These are phyloP conservation scores for Daktulosphaira vitifoliae DNA, from an alignment of 1,140 invertebrate species.

Conservation along the genomic window DNA sequence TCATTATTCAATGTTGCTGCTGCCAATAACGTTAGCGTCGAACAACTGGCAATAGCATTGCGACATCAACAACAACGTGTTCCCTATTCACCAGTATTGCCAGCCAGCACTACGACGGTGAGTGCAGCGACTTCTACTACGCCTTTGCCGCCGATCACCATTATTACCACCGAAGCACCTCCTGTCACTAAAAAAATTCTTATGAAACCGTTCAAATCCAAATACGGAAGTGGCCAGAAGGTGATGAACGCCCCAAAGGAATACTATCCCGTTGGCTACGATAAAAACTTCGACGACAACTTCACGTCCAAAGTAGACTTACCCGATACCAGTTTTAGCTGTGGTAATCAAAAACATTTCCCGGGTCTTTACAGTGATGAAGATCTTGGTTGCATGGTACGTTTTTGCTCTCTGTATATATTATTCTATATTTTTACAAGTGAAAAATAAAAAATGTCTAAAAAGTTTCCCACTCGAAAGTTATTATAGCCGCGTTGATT, in stretches of 20 bases:
- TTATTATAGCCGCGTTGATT: too few species aligned
- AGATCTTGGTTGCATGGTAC: conserved; percentile 84
- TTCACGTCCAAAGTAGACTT: conserved; percentile 73
- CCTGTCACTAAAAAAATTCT: conserved; percentile 39
- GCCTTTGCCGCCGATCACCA: conserved; percentile 37
- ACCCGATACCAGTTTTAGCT: conserved; percentile 77
- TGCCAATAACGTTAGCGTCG: conserved; percentile 63
- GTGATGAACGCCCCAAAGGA: conserved; percentile 82
- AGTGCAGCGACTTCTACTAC: conserved; percentile 38
- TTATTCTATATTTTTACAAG: too few species aligned
- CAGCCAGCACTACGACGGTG: conserved; percentile 45
- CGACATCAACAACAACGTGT: conserved; percentile 52
- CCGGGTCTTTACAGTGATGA: conserved; percentile 82
- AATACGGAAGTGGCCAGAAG: conserved; percentile 49
- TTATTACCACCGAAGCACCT: conserved; percentile 36
- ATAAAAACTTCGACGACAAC: conserved; percentile 79
- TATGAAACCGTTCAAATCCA: conserved; percentile 34
- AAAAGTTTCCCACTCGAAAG: too few species aligned
- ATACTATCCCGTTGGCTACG: conserved; percentile 76
- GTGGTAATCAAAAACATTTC: conserved; percentile 80
- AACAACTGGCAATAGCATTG: conserved; percentile 62
- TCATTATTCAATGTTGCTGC: conserved; percentile 47
- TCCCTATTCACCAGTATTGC: conserved; percentile 35
- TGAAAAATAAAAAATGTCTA: too few species aligned
- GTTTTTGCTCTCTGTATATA: too few species aligned